Percentiles rank a stretch among this genome's conserved stretches.
Conservation (phyloP, 2,797 vertebrate genomes). For the Trematocara caparti region DNA sequence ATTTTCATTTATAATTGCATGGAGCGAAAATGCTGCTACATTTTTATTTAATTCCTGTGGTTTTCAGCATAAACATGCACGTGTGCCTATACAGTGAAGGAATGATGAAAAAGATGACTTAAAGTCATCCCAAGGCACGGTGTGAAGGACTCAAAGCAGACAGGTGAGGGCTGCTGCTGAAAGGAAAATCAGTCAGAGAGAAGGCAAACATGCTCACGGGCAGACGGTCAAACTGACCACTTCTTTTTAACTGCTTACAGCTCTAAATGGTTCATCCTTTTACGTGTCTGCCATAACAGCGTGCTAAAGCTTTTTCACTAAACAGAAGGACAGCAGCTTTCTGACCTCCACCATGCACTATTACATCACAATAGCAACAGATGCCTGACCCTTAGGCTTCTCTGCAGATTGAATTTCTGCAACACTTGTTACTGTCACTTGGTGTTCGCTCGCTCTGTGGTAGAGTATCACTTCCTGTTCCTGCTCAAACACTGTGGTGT, state of each 20-base stretch:
- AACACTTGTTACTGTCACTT: constrained; percentile 7
- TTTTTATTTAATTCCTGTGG: neutral
- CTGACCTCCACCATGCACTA: neutral
- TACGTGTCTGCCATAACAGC: neutral
- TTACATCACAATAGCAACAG: neutral
- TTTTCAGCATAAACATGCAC: neutral
- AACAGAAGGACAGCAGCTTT: neutral
- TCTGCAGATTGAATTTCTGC: constrained; percentile 25
- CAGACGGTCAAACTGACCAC: neutral
- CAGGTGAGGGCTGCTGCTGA: neutral
- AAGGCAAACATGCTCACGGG: neutral
- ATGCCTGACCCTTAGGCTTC: neutral
- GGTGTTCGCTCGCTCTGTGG: too few relatives aligned
- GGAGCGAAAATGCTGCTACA: neutral
- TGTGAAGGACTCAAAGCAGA: neutral
- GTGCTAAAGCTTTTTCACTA: constrained; percentile 21
- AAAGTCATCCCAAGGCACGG: neutral
- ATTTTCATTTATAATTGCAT: neutral
- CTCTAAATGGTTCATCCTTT: neutral
- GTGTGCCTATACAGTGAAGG: neutral
- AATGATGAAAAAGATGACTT: neutral
- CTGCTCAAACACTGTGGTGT: too few relatives aligned
- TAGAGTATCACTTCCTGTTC: too few relatives aligned
- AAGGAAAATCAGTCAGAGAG: neutral
- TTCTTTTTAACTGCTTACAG: neutral